Evolutionary conservation across 1,140 invertebrate species (phyloP).

Genomic region (Zaprionus nigranus): DNA sequence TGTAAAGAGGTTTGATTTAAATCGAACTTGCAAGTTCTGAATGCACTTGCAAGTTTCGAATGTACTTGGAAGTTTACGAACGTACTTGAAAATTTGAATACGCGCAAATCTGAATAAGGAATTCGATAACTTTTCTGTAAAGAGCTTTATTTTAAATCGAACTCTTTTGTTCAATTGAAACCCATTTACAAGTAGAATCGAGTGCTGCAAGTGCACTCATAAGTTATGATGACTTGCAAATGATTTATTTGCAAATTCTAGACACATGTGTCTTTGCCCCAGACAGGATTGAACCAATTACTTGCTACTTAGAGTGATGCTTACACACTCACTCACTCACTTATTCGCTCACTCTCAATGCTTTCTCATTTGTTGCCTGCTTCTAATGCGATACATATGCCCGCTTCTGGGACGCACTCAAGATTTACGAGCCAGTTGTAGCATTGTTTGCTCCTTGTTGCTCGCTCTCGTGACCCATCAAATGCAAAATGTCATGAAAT

Average conservation of each 20-base stretch:
- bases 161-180: no score
- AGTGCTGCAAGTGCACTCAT: neutral
- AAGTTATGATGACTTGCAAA: neutral
- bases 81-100: neutral
- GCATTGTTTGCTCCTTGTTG: constrained; percentile 4
- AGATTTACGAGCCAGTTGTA: constrained; percentile 3
- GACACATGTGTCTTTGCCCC: neutral
- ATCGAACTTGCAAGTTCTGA: neutral
- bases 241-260: neutral
- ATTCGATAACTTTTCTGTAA: no score
- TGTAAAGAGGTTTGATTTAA: no score
- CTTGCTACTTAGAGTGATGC: neutral
- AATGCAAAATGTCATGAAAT: constrained; percentile 13
- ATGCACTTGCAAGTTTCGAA: neutral
- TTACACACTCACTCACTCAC: neutral
- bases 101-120: no score
- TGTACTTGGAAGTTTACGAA: neutral
- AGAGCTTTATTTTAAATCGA: no score
- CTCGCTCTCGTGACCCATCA: constrained; percentile 7
- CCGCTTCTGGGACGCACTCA: neutral
- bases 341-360: neutral
- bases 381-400: neutral
- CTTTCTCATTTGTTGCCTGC: neutral
- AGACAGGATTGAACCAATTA: neutral
- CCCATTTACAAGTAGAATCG: neutral